Evolutionary conservation across 2,113 vertebrate genomes (phyloP), one percentile per base, ranked within the genome.

Genomic region (Sardina pilchardus): DNA sequence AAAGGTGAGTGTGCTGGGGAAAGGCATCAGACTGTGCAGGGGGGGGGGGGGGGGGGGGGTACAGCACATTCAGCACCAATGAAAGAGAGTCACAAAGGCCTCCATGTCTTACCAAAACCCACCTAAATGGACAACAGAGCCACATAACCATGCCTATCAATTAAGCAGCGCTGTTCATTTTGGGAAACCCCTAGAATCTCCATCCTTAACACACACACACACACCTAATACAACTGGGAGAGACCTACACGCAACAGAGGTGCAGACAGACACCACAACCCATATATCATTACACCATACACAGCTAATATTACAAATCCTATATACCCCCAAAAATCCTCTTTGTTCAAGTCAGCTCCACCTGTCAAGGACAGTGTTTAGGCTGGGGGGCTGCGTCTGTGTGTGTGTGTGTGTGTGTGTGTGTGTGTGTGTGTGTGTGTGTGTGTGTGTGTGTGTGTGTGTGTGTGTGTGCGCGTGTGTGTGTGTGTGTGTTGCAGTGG

Each of bases 201-300:
- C 17, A 24, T 24, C 88, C 87, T 88, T 84, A 47, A 63, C 45
- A 45, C 59, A 75, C 26, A 16, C 63, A 12, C n/a, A 4, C 63
- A 30, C n/a, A 7, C 63, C 2, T 26, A 10, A 26, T 9, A 6
- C n/a, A 30, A 30, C 63, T 30, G n/a, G 63, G n/a, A 71, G 5
- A 71, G 59, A 63, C 6, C 14, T 3, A 50, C 48, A 50, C 9
- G 3, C 8, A 30, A 5, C 26, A 30, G 6, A 75, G 26, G 2
- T 17, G 26, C 26, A 16, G 67, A 34, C 26, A n/a, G 56, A 63
- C 5, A 63, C 0, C 19, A 19, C 7, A n/a, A 36, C 26, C 67
- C 67, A 75, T 34, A 75, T 36, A 75, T 75, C 67, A 75, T 36
- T 34, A 36, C 67, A 75, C 26, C 26, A 30, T 36, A 16, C 24